A percentile compares a stretch with the other conserved stretches of the same genome.
These are phyloP conservation scores for Apis mellifera DNA, from an alignment of 1,140 invertebrate genomes.

Conservation along the genomic window DNA sequence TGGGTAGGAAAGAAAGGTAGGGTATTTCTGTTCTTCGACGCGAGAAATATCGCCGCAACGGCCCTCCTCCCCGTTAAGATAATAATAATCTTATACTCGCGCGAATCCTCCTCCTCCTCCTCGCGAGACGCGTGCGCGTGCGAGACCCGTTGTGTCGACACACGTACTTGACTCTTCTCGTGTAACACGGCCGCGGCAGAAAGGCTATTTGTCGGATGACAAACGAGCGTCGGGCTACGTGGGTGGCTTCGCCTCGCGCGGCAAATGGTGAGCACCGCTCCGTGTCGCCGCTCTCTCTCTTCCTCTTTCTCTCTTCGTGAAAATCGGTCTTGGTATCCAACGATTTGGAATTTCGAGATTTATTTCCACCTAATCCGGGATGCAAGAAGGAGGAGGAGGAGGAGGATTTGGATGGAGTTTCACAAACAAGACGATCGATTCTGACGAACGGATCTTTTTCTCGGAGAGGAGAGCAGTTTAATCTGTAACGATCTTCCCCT, in stretches of 20 bases:
- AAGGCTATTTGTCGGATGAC: constrained; percentile 81
- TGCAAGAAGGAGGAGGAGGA: too few relatives aligned
- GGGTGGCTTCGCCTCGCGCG: constrained; percentile 79
- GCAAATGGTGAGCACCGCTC: constrained; percentile 80
- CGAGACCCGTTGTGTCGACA: constrained; percentile 49
- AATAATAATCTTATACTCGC: constrained; percentile 66
- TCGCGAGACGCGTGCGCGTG: constrained; percentile 31
- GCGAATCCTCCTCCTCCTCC: constrained; percentile 24
- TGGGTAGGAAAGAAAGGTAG: constrained; percentile 15
- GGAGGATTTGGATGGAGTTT: background rate
- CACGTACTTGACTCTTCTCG: constrained; percentile 63
- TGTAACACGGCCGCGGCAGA: constrained; percentile 56
- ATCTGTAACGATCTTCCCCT: background rate
- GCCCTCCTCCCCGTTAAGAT: constrained; percentile 60
- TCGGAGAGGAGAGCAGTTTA: background rate
- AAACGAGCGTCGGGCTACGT: constrained; percentile 80
- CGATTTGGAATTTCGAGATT: background rate
- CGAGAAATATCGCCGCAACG: constrained; percentile 33
- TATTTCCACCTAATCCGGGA: background rate
- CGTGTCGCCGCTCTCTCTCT: constrained; percentile 73
- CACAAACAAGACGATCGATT: too few relatives aligned
- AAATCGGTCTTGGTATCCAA: too few relatives aligned
- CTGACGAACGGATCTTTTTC: background rate
- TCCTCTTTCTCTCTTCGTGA: constrained; percentile 73
- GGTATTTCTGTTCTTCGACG: constrained; percentile 37